Conservation (phyloP, 2,113 vertebrate species). For the Notechis scutatus region DNA sequence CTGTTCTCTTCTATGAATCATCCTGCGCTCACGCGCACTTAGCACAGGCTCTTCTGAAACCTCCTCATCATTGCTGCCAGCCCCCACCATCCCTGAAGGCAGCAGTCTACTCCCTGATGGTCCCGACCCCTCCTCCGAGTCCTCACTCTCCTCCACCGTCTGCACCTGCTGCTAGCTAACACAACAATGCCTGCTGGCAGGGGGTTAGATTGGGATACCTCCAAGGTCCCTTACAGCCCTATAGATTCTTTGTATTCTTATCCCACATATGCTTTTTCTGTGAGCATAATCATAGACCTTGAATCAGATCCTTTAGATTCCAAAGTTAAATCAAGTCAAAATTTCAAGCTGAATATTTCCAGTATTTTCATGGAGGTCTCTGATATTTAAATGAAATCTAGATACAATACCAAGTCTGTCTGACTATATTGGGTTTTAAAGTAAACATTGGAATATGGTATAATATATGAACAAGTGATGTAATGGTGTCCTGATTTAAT, state of each 20-base stretch:
- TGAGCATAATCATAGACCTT: not conserved
- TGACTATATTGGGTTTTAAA: conserved; percentile 34
- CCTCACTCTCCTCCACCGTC: too few relatives aligned
- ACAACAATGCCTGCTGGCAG: not conserved
- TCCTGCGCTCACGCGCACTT: too few relatives aligned
- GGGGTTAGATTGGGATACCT: not conserved
- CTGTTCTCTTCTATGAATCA: too few relatives aligned
- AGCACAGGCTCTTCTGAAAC: too few relatives aligned
- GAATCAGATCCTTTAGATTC: not conserved
- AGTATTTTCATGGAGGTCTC: not conserved
- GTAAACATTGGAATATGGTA: conserved; percentile 12
- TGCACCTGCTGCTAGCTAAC: too few relatives aligned
- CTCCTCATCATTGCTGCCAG: too few relatives aligned
- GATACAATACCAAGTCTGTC: conserved; percentile 31
- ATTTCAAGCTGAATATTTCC: not conserved
- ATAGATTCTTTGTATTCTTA: not conserved
- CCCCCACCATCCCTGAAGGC: too few relatives aligned
- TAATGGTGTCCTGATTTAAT: conserved; percentile 52
- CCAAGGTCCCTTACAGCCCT: not conserved
- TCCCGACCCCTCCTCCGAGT: too few relatives aligned
- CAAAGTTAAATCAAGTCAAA: not conserved
- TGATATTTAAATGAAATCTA: conserved; percentile 35
- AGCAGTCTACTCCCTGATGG: too few relatives aligned
- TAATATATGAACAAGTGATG: conserved; percentile 42
- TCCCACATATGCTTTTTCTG: not conserved